Base-by-base conservation (phyloP, 2,888 invertebrate species). In the Psococerastis gibbosa region DNA sequence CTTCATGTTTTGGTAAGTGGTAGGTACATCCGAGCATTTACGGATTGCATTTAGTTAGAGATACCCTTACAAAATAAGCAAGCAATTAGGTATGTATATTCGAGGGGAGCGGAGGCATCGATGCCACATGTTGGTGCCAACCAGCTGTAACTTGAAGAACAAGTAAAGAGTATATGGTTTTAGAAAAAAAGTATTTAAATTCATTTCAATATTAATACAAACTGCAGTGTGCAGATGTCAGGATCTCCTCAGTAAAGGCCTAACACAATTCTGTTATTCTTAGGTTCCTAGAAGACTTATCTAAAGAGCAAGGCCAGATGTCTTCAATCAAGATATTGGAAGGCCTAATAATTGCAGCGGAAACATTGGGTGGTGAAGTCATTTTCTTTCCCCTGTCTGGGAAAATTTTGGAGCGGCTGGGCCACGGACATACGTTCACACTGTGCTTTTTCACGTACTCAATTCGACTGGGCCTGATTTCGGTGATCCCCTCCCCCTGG, bases 241-340 rank as follows among this genome's bases (percentile, higher is more conserved):
- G 13, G 17, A 23, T 23, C 22, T 32, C n/a, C 13, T 13, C 17
- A 35, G 9, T 35, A n/a, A 35, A 18, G 15, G n/a, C 20, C 27
- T 27, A 27, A 27, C 27, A 11, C 11, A 9, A 6, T 9, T 27
- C 11, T 27, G 27, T 27, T 46, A 44, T 44, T 53, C 52, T 11
- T 48, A 78, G 77, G 82, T 81, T 80, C 53, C 54, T 85, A 41
- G 83, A 85, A 59, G 81, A 84, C 53, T 59, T 84, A 32, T 82
- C 83, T 0, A 64, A 63, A 13, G 56, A 60, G 32, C 76, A 76
- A 0, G 71, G 70, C 0, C 65, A 69, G 43, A 73, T 70, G 56
- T 61, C 60, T 2, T 68, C 75, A 50, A 77, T 84, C 2, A 84
- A 84, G 58, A 61, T 83, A 1, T 73, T 85, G 48, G 82, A 84